Conservation (phyloP, 53 echinoderm and acorn worm genomes). For the Paelopatides confundens region DNA sequence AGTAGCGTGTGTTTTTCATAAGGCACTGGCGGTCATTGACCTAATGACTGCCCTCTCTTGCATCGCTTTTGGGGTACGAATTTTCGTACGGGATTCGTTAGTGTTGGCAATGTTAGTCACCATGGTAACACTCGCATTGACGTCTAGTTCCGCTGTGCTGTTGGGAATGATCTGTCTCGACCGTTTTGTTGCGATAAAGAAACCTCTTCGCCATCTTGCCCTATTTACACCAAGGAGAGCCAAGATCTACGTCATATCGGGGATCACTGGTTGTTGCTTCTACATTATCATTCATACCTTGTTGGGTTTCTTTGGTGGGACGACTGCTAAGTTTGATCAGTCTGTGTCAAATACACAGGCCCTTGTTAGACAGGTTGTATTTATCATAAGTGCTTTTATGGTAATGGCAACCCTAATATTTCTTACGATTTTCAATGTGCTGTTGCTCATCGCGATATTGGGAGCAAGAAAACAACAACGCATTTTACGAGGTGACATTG, state of each 20-base stretch:
- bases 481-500: neutral
- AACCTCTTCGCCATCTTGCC: neutral
- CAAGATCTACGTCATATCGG: neutral
- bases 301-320: neutral
- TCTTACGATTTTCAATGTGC: too few species aligned
- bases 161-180: neutral
- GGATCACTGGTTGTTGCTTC: neutral
- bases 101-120: neutral
- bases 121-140: neutral
- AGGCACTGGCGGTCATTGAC: neutral
- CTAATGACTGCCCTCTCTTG: neutral
- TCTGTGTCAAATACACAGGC: too few species aligned
- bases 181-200: neutral
- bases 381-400: too few species aligned
- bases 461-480: neutral
- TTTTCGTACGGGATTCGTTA: neutral
- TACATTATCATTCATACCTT: neutral
- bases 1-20: neutral
- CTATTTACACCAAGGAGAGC: neutral
- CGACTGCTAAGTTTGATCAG: too few species aligned
- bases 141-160: neutral
- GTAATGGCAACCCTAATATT: too few species aligned
- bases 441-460: neutral
- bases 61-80: neutral
- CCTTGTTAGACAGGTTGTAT: too few species aligned